A percentile compares a stretch with the other conserved stretches of the same genome.
Conservation (phyloP, 2,113 vertebrate species). For the Petrocephalus zakoni region DNA sequence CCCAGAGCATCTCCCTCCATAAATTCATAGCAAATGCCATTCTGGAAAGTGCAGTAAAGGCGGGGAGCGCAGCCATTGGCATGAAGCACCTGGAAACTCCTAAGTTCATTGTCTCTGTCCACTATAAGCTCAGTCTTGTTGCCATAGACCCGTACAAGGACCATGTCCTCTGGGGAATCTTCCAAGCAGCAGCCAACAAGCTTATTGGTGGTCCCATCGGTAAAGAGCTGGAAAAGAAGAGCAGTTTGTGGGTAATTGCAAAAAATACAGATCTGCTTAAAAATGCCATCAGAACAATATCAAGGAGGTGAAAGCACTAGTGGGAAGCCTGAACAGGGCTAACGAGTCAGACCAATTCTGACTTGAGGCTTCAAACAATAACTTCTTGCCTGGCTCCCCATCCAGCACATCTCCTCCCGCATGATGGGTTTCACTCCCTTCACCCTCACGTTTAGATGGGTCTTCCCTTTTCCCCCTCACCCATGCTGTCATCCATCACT, state of each 20-base stretch:
- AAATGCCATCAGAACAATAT: neutral
- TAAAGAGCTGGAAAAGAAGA: constrained; percentile 72
- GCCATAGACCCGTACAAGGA: constrained; percentile 89
- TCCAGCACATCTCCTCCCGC: neutral
- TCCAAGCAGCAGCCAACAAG: constrained; percentile 86
- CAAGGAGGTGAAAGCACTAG: neutral
- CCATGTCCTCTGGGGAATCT: constrained; percentile 72
- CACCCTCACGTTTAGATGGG: neutral
- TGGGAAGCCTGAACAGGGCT: neutral
- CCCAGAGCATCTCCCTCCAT: constrained; percentile 83
- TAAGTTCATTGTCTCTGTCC: constrained; percentile 89
- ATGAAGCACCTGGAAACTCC: constrained; percentile 88
- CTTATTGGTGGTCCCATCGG: constrained; percentile 96
- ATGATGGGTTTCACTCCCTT: neutral
- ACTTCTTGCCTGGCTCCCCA: neutral
- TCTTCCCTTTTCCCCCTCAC: neutral
- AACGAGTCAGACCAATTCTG: neutral
- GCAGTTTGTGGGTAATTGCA: neutral
- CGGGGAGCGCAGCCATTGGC: constrained; percentile 87
- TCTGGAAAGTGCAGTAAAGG: constrained; percentile 94
- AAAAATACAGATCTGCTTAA: neutral
- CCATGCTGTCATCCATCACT: neutral
- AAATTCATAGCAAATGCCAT: constrained; percentile 94
- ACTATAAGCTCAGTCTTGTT: constrained; percentile 89
- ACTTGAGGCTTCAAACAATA: neutral